Base-by-base conservation (phyloP, 2,888 invertebrate species). In the Cyaniris semiargus region DNA sequence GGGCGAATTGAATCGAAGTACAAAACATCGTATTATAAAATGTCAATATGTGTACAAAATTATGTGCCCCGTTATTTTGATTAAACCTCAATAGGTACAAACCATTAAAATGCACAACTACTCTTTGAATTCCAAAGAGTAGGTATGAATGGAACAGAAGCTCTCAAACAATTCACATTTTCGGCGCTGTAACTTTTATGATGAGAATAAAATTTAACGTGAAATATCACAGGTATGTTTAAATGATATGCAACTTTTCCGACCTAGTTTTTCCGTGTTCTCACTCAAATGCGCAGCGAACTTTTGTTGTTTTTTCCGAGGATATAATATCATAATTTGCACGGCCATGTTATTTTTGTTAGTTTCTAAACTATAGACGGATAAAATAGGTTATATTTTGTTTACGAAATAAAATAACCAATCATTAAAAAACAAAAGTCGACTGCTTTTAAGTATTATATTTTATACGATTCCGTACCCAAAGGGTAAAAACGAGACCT, bases 251-350 rank as follows among this genome's bases (percentile, higher is more conserved):
- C 23, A 10, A 21, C 58, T 58, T 58, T 58, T 58, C 58, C 23
- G 58, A 60, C 60, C 23, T 60, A 60, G 23, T 60, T 60, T 23
- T 13, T 21, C 10, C 4, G 23, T 60, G 13, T 60, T 10, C 10
- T 60, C 23, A 58, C 21, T 58, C 58, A 60, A 23, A 60, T 60
- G 23, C 23, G 23, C 60, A 7, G 23, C 23, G 21, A 23, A 23
- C 60, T 60, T 60, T 58, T 58, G 56, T 58, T 60, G 23, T 60
- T 60, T 21, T 23, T 23, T 4, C 21, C 60, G 60, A 60, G 60
- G 60, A 60, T 60, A 60, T 60, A 60, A 60, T 60, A 60, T 60
- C 23, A 60, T 60, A 58, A 58, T 58, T 21, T 8, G 21, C 21
- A 10, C 58, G 21, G 58, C 58, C 58, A 58, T 13, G 60, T 23